Evolutionary conservation across 2,797 vertebrate species (phyloP).

Genomic region (Liparis tanakae): DNA sequence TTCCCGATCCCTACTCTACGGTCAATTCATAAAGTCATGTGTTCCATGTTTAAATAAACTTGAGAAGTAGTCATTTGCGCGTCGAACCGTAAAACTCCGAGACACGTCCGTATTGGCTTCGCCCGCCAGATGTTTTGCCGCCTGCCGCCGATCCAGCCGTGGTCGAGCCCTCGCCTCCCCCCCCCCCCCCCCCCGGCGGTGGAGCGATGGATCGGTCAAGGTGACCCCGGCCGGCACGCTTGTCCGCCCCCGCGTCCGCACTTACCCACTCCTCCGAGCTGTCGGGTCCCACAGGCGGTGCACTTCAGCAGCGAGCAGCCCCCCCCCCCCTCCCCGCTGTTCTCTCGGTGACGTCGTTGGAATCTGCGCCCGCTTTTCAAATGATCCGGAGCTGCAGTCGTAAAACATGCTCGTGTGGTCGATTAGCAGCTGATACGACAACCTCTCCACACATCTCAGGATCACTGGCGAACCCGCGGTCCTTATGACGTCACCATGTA

Average conservation of each 20-base stretch:
- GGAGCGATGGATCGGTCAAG: constrained; percentile 60
- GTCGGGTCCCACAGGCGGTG: no score
- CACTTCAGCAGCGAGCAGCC: constrained; percentile 38
- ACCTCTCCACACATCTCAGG: constrained; percentile 17
- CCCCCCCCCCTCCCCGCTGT: not conserved
- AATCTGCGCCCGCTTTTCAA: not conserved
- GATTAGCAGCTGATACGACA: constrained; percentile 28
- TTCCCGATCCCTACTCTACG: no score
- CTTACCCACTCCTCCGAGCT: no score
- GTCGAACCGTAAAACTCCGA: no score
- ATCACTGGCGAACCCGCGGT: not conserved
- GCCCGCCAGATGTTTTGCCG: no score
- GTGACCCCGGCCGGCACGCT: constrained; percentile 53
- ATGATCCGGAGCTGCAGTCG: constrained; percentile 2
- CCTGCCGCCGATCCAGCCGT: not conserved
- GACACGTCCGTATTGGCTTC: no score
- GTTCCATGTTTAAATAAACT: no score
- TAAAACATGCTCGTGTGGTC: constrained; percentile 28
- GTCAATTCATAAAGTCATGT: no score
- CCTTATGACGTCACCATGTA: constrained; percentile 6
- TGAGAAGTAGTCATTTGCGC: no score
- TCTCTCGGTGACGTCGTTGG: constrained; percentile 9
- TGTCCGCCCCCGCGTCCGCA: constrained; percentile 29
- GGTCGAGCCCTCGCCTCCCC: constrained; percentile 35
- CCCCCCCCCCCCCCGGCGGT: constrained; percentile 39